Percentiles rank a stretch among this genome's conserved stretches.
Conservation (phyloP, 2,888 invertebrate genomes). For the Caenorhabditis macrosperma region DNA sequence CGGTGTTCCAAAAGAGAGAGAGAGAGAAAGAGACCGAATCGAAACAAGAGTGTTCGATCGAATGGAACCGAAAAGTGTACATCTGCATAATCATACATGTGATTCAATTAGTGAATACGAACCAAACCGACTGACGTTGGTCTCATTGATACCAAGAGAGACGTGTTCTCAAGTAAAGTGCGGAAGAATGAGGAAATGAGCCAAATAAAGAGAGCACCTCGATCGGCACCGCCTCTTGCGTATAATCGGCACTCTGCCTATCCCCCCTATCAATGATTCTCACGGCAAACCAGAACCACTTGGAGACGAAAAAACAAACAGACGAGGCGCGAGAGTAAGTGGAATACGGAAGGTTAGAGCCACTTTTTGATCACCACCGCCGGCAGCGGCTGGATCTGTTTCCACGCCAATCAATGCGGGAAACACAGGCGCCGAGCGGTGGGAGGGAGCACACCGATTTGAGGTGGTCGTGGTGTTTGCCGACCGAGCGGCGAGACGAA, state of each 20-base stretch:
- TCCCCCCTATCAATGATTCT: conserved; percentile 19
- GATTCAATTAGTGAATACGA: no score
- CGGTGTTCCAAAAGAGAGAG: conserved; percentile 1
- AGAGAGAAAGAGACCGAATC: background rate
- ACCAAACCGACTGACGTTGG: no score
- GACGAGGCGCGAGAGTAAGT: background rate
- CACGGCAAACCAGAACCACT: conserved; percentile 40
- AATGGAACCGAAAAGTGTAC: conserved; percentile 7
- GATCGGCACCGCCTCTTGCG: background rate
- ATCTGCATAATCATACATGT: background rate
- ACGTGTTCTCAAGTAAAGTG: no score
- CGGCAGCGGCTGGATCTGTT: conserved; percentile 26
- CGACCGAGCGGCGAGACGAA: conserved; percentile 39
- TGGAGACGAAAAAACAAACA: conserved; percentile 42
- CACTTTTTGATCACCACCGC: conserved; percentile 36
- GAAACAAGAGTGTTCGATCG: background rate
- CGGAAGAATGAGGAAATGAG: no score
- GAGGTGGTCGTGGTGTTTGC: conserved; percentile 30
- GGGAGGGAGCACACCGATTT: conserved; percentile 34
- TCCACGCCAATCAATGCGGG: conserved; percentile 28
- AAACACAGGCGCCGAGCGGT: conserved; percentile 1
- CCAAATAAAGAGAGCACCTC: no score
- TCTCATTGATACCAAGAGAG: no score
- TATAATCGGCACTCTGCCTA: background rate
- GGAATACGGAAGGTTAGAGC: conserved; percentile 37